phyloP scores from a whole-genome alignment of 2,888 invertebrate species.

The Neoitamus cyanurus region DNA sequence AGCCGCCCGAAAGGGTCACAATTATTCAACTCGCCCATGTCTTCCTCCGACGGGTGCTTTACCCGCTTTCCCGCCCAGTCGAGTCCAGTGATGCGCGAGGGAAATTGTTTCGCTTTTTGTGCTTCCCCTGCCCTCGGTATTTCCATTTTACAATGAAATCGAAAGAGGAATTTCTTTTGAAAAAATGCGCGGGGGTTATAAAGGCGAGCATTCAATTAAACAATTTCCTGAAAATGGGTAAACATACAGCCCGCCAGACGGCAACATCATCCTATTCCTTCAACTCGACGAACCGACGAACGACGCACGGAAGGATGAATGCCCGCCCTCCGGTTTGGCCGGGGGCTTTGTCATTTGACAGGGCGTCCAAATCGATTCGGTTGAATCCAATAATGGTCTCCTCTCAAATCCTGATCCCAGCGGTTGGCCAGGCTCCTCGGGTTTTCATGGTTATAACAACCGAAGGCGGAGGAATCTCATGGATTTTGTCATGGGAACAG shows the following conservation, averaged over 20 bases:
- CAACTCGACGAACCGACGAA: not conserved
- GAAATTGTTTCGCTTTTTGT: not conserved
- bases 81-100: not conserved
- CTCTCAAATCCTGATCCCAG: not conserved
- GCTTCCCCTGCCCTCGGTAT: not conserved
- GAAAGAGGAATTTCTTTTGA: not conserved
- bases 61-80: not conserved
- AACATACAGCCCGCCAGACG: not conserved
- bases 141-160: not conserved
- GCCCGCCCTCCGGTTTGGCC: not conserved
- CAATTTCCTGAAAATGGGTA: constrained; percentile 19
- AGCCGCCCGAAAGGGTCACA: constrained; percentile 6
- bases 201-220: constrained; percentile 32
- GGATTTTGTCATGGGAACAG: constrained; percentile 6
- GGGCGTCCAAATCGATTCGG: constrained; percentile 2
- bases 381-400: constrained; percentile 33
- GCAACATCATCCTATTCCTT: not conserved
- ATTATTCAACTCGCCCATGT: not conserved
- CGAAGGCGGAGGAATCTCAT: not conserved
- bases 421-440: not conserved
- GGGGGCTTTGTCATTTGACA: not conserved
- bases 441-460: constrained; percentile 3
- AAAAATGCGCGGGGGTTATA: not conserved
- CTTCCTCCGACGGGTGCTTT: not conserved
- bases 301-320: not conserved